Evolutionary conservation across 2,797 vertebrate species (phyloP).

Genomic region (Loris lydekkerianus): DNA sequence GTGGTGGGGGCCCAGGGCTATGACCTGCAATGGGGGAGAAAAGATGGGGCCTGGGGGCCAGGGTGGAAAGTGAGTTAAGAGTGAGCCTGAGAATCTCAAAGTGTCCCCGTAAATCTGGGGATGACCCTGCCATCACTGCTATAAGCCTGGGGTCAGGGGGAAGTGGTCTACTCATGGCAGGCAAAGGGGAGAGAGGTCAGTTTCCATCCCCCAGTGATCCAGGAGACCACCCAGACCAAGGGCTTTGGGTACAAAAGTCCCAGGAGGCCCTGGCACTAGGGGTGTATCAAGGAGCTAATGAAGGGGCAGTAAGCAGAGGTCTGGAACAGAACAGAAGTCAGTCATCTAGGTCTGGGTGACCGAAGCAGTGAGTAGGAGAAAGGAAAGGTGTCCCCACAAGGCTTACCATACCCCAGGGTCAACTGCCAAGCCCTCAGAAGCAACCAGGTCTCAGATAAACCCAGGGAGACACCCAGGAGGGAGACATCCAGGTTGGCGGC

Average conservation of each 20-base stretch:
- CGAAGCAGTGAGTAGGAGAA: background rate
- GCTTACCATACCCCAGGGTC: background rate
- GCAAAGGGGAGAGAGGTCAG: background rate
- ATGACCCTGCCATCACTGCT: background rate
- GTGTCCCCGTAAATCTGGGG: too few relatives aligned
- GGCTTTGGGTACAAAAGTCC: background rate
- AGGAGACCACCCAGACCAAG: background rate
- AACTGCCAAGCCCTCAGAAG: background rate
- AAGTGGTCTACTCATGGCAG: background rate
- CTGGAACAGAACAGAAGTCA: background rate
- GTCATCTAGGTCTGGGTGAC: background rate
- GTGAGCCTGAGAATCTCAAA: background rate
- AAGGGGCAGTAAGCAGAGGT: background rate
- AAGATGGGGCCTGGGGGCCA: background rate
- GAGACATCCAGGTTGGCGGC: background rate
- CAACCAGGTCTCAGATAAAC: background rate
- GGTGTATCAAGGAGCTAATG: background rate
- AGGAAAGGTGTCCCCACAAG: background rate
- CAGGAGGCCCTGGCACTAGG: rapidly evolving
- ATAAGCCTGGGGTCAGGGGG: background rate
- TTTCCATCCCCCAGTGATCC: background rate
- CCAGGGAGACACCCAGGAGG: background rate
- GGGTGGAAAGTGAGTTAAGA: background rate
- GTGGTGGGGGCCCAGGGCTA: background rate
- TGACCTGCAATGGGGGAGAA: background rate